Base-by-base conservation (phyloP, 2,113 vertebrate species). In the Amblyornis subalaris region DNA sequence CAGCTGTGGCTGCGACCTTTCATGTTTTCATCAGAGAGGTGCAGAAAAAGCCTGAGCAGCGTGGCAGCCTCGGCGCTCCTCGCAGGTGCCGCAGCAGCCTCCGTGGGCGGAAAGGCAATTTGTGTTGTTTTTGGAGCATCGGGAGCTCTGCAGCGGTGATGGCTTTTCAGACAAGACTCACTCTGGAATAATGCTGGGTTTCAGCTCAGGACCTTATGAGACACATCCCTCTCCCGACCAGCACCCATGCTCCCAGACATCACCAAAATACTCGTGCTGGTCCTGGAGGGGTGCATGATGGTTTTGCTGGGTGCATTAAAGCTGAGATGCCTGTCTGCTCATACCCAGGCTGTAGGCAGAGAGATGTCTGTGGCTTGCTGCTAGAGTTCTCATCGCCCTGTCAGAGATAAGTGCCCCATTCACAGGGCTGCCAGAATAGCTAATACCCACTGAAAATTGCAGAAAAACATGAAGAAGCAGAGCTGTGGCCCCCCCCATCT, bases 101-200 rank as follows among this genome's bases (percentile, higher is more conserved):
- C 80, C 2, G 48, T 80, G 87, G 93, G 87, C 0, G 47, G 84
- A 89, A 87, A 91, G 76, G 76, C 38, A 80, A 80, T 91, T 89
- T 84, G 55, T 84, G 86, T 67, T 86, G 86, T 5, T 83, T 83
- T 83, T 2, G 11, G 69, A 76, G 60, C 55, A 71, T 18, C 1
- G 0, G 51, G 51, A 89, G 38, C 70, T 92, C 76, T 81, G 76
- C 77, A 78, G 70, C 57, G 0, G 0, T 45, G 47, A 55, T 58
- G 48, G 66, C 48, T 93, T 93, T 89, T 38, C 74, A 85, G 73
- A 53, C 35, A 57, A 42, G 50, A 29, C 53, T 91, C 1, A 0
- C 23, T 47, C 58, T 79, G 53, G 66, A 85, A n/a, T 84, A 93
- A 47, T 29, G 9, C 1, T 54, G 31, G 2, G 35, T 74, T 57